Evolutionary conservation across 2,797 vertebrate species (phyloP), one percentile per base, ranked within the genome.

Genomic region (Phoebastria nigripes): DNA sequence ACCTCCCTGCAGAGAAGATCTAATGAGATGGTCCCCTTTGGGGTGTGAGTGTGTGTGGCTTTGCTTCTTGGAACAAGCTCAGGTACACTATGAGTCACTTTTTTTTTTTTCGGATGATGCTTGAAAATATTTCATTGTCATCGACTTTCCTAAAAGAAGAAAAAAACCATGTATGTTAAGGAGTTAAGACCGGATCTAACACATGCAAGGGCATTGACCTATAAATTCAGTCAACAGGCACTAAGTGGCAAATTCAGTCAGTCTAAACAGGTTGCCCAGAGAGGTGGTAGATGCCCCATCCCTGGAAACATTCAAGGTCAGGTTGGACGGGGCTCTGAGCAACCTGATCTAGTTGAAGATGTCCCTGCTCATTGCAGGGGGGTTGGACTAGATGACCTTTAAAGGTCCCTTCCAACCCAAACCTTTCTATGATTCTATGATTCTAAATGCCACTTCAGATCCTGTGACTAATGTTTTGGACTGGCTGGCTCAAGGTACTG

Each of bases 111-210:
- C 11, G 5, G 31, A 72, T 74, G 31, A 65, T 49, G 26, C 18
- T 79, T 94, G 61, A 66, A 51, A 77, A 25, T 81, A 83, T 77
- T 95, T 89, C 10, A 25, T 56, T 81, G 56, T 20, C 37, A 70
- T 17, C 2, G 0, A 21, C 17, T 74, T 73, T 63, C 35, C 61
- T 58, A 61, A 70, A 82, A 87, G 19, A 86, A 71, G 4, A 2
- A 17, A 33, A 28, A 22, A 24, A 4, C 0, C 3, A 39, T 6
- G 2, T 46, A 39, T 13, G 2, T 33, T 58, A 65, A 70, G 66
- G 31, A 66, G 22, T 80, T 77, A 63, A 82, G 15, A 33, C 15
- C 17, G 54, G 42, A 37, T 67, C n/a, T 92, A 67, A 87, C n/a
- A 41, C 28, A 51, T 58, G 61, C 29, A 61, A 61, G 47, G 31